Evolutionary conservation across 64 coral and sea anemone species (phyloP).

Genomic region (Montipora capricornis): DNA sequence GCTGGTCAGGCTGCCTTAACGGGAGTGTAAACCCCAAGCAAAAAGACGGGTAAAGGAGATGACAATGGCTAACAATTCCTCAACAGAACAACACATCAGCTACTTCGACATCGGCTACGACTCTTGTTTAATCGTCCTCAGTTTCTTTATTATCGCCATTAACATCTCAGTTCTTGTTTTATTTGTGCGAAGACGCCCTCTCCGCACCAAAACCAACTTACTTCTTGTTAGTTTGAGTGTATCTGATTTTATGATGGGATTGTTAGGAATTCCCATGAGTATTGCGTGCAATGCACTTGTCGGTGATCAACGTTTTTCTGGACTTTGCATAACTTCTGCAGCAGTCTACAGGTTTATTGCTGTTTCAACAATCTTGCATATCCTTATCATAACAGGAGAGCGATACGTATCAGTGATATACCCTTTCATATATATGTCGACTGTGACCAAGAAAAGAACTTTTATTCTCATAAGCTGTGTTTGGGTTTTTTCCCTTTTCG

Average conservation of each 20-base stretch:
- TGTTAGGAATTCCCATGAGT: conserved; percentile 80
- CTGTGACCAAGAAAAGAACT: conserved; percentile 76
- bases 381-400: conserved; percentile 89
- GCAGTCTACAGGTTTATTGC: conserved; percentile 89
- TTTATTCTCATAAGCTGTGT: conserved; percentile 59
- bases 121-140: conserved; percentile 75
- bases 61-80: conserved; percentile 3
- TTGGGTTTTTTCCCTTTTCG: conserved; percentile 76
- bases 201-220: conserved; percentile 93
- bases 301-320: conserved; percentile 12
- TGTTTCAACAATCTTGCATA: conserved; percentile 95
- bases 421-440: conserved; percentile 78
- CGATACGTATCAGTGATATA: conserved; percentile 92
- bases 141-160: conserved; percentile 77
- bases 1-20: not conserved
- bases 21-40: not conserved
- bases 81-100: not conserved
- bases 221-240: conserved; percentile 89
- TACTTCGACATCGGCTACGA: conserved; percentile 81
- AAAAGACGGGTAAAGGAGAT: not conserved
- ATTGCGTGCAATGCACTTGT: conserved; percentile 75
- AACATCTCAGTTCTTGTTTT: conserved; percentile 80
- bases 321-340: conserved; percentile 76
- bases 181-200: conserved; percentile 71
- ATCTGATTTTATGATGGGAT: conserved; percentile 84